phyloP scores from a whole-genome alignment of 2,113 vertebrate genomes.

The Corydoras sp. region DNA sequence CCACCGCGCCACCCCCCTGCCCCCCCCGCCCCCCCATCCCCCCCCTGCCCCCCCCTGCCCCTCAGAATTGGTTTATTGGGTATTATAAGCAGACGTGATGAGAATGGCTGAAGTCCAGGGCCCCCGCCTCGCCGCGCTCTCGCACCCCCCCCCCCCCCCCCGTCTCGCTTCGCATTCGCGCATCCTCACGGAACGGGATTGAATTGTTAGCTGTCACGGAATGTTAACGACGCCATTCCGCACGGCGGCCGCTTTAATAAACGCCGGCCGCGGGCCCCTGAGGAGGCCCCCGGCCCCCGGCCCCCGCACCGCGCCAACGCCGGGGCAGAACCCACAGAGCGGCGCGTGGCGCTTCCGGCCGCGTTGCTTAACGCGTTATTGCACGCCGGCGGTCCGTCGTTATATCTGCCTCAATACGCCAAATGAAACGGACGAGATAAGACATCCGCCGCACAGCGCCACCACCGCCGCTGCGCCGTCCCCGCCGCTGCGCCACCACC shows the following conservation, averaged over 20 bases:
- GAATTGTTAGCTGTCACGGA: constrained; percentile 64
- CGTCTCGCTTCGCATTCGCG: constrained; percentile 50
- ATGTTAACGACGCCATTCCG: constrained; percentile 63
- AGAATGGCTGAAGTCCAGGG: constrained; percentile 43
- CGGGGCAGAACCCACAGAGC: constrained; percentile 64
- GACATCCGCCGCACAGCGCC: constrained; percentile 38
- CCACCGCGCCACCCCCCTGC: no score
- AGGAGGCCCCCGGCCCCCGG: constrained; percentile 36
- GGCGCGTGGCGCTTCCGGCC: constrained; percentile 51
- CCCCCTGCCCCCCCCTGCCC: background rate
- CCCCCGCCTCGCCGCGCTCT: constrained; percentile 25
- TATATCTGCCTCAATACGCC: constrained; percentile 54
- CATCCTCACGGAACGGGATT: constrained; percentile 53
- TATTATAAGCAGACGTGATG: constrained; percentile 50
- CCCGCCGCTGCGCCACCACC: no score
- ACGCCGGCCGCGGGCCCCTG: constrained; percentile 35
- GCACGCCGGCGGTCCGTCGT: constrained; percentile 54
- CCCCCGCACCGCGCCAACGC: no score
- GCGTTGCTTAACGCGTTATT: constrained; percentile 64
- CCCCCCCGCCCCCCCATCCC: no score
- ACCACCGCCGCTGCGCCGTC: no score
- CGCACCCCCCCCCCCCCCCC: background rate
- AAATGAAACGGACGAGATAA: constrained; percentile 65
- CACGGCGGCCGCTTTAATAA: constrained; percentile 50
- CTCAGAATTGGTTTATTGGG: constrained; percentile 40